Base-by-base conservation (phyloP, 2,888 invertebrate genomes). In the Alviniconcha strummeri region DNA sequence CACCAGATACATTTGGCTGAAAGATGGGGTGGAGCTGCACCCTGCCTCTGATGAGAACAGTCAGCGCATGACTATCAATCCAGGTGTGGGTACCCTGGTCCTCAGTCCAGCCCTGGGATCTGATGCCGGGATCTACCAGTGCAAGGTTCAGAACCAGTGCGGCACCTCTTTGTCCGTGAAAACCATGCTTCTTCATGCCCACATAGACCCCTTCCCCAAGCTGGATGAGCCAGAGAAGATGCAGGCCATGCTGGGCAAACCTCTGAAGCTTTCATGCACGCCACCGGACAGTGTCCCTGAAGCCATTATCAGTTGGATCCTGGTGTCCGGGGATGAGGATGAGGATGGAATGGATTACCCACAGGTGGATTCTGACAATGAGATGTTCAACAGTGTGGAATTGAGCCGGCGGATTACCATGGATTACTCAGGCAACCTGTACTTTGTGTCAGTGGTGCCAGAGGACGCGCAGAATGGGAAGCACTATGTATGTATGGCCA, bases 151-250 rank as follows among this genome's bases (percentile, higher is more conserved):
- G 91, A 99, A 99, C 94, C 97, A 97, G 91, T 97, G 97, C 95
- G 99, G 99, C 83, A 96, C 96, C 9, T 98, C 99, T 72, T 97
- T 98, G 4, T 98, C 98, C 9, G 98, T 98, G 94, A 97, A 97
- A 0, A 98, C 98, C n/a, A 97, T 97, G 93, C 96, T 99, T 74
- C 95, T 97, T 69, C 97, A 97, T 94, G 98, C 98, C 15, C 91
- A 84, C 17, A 88, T 88, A 56, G 87, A 85, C 19, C 85, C 87
- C 7, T 89, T 89, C 80, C 81, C 85, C 55, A 79, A 80, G n/a
- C 54, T 81, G 52, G 79, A 74, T 19, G 83, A 84, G 54, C 85
- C 86, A 15, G 78, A 83, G 17, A 69, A 55, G 5, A 36, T 77
- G 19, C 77, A 54, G 7, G 83, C 71, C 13, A n/a, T 76, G 17